Evolutionary conservation across 2,797 vertebrate species (phyloP), one percentile per base, ranked within the genome.

Genomic region (Siniperca obscura): DNA sequence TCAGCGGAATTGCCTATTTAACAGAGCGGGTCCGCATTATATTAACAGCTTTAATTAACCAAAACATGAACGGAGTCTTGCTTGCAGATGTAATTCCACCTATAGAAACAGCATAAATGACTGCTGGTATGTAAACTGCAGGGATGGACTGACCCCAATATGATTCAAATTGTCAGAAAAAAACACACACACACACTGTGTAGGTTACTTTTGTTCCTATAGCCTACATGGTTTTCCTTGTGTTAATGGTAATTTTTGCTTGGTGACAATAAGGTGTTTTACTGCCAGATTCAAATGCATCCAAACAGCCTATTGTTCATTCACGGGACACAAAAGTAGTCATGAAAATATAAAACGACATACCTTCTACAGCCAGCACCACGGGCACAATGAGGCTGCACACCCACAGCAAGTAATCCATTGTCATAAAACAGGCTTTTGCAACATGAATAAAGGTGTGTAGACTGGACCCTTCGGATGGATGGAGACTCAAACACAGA

Each of bases 331-430:
- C 74, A 82, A 74, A 90, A 89, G 85, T 88, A 83, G 17, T 38
- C 4, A 66, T 57, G 25, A 46, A 84, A 79, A 81, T 40, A 65
- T 25, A 19, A 70, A 69, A 57, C 12, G 62, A 87, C 86, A 7
- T 93, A 96, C 96, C 96, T 95, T 96, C 96, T 4, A 96, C 95
- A 76, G 95, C 95, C 88, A 95, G 91, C 78, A 95, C 95, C 91
- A 77, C 90, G 42, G 95, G 94, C 70, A 96, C 90, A 73, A 95
- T 38, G 86, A 96, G 87, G 94, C 95, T 95, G 94, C 94, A 96
- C 92, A 95, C 78, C 92, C 95, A 94, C 93, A 96, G 94, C 94
- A 95, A 92, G 94, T 94, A 96, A 95, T 96, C 95, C 96, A 96
- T 96, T 91, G 95, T 96, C 95, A 96, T 91, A 91, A 94, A 93